Evolutionary conservation across 2,113 vertebrate species (phyloP).

Genomic region (Paramormyrops kingsleyae): DNA sequence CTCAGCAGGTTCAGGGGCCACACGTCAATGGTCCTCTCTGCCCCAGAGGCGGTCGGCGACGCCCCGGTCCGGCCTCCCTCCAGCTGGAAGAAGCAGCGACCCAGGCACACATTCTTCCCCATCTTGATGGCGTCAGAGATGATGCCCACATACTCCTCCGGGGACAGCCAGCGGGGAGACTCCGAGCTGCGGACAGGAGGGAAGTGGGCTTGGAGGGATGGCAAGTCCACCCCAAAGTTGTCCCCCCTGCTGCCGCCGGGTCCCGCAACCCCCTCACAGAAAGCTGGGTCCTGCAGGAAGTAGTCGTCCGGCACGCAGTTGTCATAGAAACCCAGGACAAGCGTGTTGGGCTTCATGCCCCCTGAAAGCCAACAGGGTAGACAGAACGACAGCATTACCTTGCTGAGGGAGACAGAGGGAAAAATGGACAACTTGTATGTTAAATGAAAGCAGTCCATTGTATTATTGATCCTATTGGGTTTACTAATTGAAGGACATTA

Average conservation of each 20-base stretch:
- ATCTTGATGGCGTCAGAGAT: constrained; percentile 73
- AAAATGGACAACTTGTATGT: not conserved
- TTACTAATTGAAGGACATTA: not conserved
- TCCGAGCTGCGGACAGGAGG: constrained; percentile 51
- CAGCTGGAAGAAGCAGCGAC: constrained; percentile 59
- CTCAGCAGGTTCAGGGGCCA: constrained; percentile 83
- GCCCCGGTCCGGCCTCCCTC: constrained; percentile 27
- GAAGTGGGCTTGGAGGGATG: constrained; percentile 73
- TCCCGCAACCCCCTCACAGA: constrained; percentile 50
- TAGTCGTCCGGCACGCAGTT: constrained; percentile 61
- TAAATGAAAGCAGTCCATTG: not conserved
- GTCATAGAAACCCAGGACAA: constrained; percentile 76
- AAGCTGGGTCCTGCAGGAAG: constrained; percentile 54
- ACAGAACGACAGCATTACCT: not conserved
- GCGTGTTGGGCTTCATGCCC: constrained; percentile 75
- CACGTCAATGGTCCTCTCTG: constrained; percentile 65
- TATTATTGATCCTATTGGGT: not conserved
- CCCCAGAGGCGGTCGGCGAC: constrained; percentile 27
- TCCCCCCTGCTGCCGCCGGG: constrained; percentile 28
- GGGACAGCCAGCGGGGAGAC: constrained; percentile 49
- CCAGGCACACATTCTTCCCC: constrained; percentile 79
- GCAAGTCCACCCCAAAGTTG: constrained; percentile 64
- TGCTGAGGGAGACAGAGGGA: not conserved
- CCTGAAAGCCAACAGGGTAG: constrained; percentile 42
- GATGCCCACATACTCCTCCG: constrained; percentile 67